phyloP scores from a whole-genome alignment of 1,140 invertebrate species.

The Harpegnathos saltator region DNA sequence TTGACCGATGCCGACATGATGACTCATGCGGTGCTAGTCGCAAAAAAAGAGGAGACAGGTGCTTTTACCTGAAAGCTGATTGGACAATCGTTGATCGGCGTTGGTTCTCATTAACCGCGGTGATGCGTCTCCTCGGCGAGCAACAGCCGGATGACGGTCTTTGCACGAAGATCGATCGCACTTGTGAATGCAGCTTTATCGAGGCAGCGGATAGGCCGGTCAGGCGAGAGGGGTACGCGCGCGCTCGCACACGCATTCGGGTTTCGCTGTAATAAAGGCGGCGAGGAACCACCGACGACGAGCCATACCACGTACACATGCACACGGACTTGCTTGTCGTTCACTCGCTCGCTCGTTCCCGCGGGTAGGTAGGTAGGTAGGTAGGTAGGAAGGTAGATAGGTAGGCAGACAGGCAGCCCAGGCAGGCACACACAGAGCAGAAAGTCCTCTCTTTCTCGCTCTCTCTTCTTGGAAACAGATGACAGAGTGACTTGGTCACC shows the following conservation, averaged over 20 bases:
- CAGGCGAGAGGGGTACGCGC: slow-evolving; percentile 76
- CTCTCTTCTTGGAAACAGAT: slow-evolving; percentile 77
- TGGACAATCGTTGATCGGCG: slow-evolving; percentile 67
- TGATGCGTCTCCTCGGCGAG: slow-evolving; percentile 56
- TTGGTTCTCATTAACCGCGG: slow-evolving; percentile 71
- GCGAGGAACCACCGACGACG: slow-evolving; percentile 76
- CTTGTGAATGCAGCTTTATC: slow-evolving; percentile 78
- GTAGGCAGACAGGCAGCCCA: neutral
- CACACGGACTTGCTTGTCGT: slow-evolving; percentile 2
- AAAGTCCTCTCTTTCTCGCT: slow-evolving; percentile 63
- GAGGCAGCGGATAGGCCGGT: slow-evolving; percentile 66
- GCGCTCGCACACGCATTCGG: slow-evolving; percentile 82
- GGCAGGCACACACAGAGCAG: too few species aligned
- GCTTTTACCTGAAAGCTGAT: slow-evolving; percentile 70
- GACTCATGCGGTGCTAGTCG: neutral
- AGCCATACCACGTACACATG: slow-evolving; percentile 71
- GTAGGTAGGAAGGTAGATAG: too few species aligned
- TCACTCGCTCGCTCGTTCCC: slow-evolving; percentile 2
- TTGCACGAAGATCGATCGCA: slow-evolving; percentile 56
- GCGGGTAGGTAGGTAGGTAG: too few species aligned
- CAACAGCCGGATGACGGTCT: slow-evolving; percentile 53
- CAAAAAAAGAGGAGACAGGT: neutral
- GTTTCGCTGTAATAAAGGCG: slow-evolving; percentile 64
- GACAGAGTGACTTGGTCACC: slow-evolving; percentile 71
- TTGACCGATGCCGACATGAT: neutral